These are phyloP conservation scores for Propsilocerus akamusi DNA, from an alignment of 1,140 invertebrate species.

Conservation along the genomic window DNA sequence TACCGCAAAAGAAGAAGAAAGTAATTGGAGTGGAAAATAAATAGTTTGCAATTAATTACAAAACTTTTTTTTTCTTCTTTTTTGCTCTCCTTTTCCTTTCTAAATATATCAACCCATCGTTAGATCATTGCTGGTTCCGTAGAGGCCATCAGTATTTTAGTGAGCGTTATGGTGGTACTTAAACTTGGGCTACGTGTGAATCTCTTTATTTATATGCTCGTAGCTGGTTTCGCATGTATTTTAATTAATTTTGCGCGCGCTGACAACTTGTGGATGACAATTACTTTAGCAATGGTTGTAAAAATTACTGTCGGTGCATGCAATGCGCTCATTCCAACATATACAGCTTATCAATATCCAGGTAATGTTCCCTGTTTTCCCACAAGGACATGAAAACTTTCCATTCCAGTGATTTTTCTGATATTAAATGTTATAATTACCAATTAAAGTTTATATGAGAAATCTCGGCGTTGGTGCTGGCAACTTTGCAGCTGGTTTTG, in stretches of 20 bases:
- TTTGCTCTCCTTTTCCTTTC: too few relatives aligned
- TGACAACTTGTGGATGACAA: constrained; percentile 27
- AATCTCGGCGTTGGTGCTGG: constrained; percentile 51
- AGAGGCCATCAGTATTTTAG: constrained; percentile 43
- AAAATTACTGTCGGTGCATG: constrained; percentile 47
- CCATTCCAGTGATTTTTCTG: neutral
- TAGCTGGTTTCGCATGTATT: constrained; percentile 40
- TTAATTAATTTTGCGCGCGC: constrained; percentile 30
- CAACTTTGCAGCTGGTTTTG: constrained; percentile 47
- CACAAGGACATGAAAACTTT: neutral
- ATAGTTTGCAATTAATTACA: too few relatives aligned
- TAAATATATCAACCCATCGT: too few relatives aligned
- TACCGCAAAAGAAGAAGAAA: too few relatives aligned
- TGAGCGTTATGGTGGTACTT: constrained; percentile 45
- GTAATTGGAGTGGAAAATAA: too few relatives aligned
- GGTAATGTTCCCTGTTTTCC: neutral
- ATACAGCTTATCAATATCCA: constrained; percentile 51
- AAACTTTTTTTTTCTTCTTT: too few relatives aligned
- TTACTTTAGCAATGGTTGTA: constrained; percentile 36
- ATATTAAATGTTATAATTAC: neutral
- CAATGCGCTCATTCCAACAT: constrained; percentile 51
- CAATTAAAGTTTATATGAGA: constrained; percentile 24
- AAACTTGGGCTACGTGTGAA: constrained; percentile 44
- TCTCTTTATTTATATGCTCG: constrained; percentile 37
- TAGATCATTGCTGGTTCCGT: constrained; percentile 37